Evolutionary conservation across 2,113 vertebrate genomes (phyloP).

Genomic region (Origma solitaria): DNA sequence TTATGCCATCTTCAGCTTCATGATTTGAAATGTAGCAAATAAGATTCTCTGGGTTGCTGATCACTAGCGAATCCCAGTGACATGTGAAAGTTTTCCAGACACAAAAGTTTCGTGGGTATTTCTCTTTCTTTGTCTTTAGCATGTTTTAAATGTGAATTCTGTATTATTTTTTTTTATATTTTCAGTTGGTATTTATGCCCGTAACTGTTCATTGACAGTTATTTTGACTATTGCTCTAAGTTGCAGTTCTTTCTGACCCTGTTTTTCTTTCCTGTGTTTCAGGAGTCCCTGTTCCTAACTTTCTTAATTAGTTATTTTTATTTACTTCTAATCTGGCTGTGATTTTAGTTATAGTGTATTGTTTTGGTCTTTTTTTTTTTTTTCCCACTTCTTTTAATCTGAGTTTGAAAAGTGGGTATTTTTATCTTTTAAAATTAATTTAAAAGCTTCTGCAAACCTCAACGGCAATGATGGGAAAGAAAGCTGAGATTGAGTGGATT

Average conservation of each 20-base stretch:
- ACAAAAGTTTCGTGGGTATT: not conserved
- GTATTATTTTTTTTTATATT: not conserved
- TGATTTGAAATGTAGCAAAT: not conserved
- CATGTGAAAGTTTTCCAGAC: not conserved
- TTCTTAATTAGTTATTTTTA: not conserved
- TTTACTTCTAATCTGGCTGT: not conserved
- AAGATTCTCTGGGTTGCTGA: not conserved
- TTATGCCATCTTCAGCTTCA: not conserved
- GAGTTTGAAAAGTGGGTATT: not conserved
- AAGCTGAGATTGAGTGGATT: not conserved
- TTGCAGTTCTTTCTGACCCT: not conserved
- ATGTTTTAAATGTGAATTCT: not conserved
- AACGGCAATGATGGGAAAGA: not conserved
- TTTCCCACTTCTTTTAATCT: not conserved
- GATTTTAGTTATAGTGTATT: not conserved
- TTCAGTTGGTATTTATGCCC: not conserved
- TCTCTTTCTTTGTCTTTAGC: not conserved
- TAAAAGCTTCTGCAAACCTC: not conserved
- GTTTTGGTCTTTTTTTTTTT: fast-evolving
- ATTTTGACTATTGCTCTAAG: not conserved
- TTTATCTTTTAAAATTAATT: not conserved
- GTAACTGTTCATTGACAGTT: not conserved
- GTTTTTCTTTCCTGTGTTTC: not conserved
- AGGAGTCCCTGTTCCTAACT: not conserved
- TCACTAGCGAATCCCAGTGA: not conserved